Conservation (phyloP, 2,113 vertebrate genomes). For the Centrocercus urophasianus region DNA sequence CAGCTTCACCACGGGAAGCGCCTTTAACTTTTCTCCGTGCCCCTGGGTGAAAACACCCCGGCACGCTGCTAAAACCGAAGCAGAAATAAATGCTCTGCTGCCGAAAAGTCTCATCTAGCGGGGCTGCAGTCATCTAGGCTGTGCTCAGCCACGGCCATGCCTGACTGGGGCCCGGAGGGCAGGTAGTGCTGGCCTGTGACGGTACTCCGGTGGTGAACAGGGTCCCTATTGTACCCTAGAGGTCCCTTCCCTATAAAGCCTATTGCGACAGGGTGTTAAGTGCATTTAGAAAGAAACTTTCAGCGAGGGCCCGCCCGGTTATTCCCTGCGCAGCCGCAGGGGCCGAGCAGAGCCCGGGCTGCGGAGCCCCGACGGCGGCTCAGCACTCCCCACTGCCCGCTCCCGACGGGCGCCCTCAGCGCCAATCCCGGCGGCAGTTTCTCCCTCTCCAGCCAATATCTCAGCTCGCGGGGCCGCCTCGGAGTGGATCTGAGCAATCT, state of each 20-base stretch:
- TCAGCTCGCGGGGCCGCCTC: constrained; percentile 82
- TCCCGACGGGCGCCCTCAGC: constrained; percentile 73
- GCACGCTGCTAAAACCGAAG: neutral
- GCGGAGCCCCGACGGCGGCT: neutral
- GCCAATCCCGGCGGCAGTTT: constrained; percentile 88
- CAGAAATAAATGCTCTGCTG: neutral
- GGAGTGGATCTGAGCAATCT: constrained; percentile 86
- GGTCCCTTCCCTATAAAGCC: constrained; percentile 43
- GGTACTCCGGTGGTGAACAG: constrained; percentile 44
- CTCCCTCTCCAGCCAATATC: constrained; percentile 77
- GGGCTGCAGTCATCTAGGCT: neutral
- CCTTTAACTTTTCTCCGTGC: neutral
- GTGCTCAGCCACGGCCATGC: neutral
- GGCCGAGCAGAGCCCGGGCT: neutral
- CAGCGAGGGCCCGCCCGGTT: neutral
- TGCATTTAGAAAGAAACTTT: neutral
- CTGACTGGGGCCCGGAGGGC: neutral
- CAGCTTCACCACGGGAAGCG: neutral
- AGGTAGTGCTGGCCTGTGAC: constrained; percentile 40
- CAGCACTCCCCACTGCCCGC: neutral
- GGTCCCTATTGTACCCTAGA: constrained; percentile 34
- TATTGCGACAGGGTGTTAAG: neutral
- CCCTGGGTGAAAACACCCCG: neutral
- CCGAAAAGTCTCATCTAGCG: neutral
- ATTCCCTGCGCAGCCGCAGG: neutral